phyloP scores from a whole-genome alignment of 2,113 vertebrate genomes.

The Pipra filicauda region DNA sequence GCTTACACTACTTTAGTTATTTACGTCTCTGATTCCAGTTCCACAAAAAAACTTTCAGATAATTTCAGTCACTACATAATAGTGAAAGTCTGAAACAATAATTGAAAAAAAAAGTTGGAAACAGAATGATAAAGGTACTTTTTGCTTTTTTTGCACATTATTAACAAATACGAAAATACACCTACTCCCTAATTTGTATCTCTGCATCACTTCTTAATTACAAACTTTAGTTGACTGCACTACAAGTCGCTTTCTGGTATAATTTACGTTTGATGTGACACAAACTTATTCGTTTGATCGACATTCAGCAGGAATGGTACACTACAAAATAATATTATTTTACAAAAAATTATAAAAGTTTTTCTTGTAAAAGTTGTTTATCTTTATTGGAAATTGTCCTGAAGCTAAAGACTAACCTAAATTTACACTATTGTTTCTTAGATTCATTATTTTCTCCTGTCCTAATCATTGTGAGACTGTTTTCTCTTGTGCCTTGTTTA shows the following conservation, averaged over 20 bases:
- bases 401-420: not conserved
- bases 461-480: not conserved
- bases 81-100: not conserved
- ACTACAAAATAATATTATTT: not conserved
- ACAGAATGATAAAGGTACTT: not conserved
- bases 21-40: not conserved
- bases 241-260: not conserved
- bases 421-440: not conserved
- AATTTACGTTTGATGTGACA: not conserved
- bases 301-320: not conserved
- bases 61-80: not conserved
- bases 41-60: not conserved
- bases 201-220: not conserved
- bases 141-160: not conserved
- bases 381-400: not conserved
- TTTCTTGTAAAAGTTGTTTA: not conserved
- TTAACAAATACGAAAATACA: not conserved
- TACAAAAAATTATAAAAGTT: not conserved
- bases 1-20: not conserved
- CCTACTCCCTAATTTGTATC: not conserved
- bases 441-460: not conserved
- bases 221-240: not conserved
- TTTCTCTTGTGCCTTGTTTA: not conserved
- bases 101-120: not conserved
- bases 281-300: accelerated